Evolutionary conservation across 2,797 vertebrate genomes (phyloP).

Genomic region (Heterohyrax brucei): DNA sequence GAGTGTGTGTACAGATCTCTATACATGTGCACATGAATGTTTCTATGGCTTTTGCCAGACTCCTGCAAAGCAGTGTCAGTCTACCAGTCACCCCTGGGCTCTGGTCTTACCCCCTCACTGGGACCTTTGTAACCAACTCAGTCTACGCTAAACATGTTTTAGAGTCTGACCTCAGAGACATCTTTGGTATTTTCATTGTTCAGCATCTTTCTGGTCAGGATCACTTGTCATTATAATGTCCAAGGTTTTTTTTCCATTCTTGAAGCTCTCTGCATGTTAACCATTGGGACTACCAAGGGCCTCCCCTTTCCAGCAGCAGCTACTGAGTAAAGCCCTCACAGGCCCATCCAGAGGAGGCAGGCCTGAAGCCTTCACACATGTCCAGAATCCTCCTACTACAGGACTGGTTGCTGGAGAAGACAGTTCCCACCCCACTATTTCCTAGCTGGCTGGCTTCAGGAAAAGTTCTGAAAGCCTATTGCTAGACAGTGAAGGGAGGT

Average conservation of each 20-base stretch:
- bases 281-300: no score
- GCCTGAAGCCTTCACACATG: neutral
- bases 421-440: no score
- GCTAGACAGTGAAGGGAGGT: neutral
- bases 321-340: no score
- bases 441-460: neutral
- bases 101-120: accelerated
- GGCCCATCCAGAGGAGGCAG: no score
- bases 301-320: no score
- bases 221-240: neutral
- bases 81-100: accelerated
- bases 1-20: no score
- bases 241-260: neutral
- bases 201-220: neutral
- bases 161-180: neutral
- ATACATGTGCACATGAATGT: neutral
- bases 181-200: no score
- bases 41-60: neutral
- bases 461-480: no score
- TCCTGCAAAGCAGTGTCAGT: neutral
- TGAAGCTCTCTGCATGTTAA: neutral
- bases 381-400: no score
- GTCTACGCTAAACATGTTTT: neutral
- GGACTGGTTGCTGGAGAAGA: neutral
- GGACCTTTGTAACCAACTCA: accelerated